Conservation (phyloP, 2,888 invertebrate species). For the Priocnemis perturbator region DNA sequence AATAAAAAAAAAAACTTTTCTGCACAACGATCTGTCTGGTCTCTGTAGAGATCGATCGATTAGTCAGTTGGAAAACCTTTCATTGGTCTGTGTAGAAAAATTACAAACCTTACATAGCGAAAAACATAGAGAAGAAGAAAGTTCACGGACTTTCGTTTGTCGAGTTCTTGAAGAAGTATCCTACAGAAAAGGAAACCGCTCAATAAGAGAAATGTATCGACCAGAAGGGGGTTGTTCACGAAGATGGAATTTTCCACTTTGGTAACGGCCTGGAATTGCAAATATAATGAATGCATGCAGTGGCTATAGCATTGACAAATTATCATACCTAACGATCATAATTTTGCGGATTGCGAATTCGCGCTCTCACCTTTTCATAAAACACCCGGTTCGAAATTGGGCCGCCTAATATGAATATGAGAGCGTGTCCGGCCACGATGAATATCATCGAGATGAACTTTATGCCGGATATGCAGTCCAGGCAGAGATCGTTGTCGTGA, state of each 20-base stretch:
- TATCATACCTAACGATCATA: neutral
- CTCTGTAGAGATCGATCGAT: neutral
- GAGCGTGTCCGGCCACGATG: constrained; percentile 82
- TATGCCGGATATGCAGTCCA: constrained; percentile 82
- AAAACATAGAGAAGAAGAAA: constrained; percentile 80
- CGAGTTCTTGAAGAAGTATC: constrained; percentile 81
- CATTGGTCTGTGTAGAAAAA: no score
- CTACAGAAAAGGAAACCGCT: constrained; percentile 84
- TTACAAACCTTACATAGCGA: constrained; percentile 81
- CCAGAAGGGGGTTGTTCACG: constrained; percentile 82
- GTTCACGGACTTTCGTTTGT: constrained; percentile 80
- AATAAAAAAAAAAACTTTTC: constrained; percentile 22
- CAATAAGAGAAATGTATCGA: constrained; percentile 84
- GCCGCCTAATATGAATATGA: constrained; percentile 82
- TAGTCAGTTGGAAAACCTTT: neutral
- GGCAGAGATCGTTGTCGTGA: constrained; percentile 78
- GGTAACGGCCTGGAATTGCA: constrained; percentile 76
- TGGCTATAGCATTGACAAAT: neutral
- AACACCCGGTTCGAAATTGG: constrained; percentile 82
- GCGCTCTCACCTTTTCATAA: constrained; percentile 77
- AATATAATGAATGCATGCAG: neutral
- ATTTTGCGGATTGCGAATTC: no score
- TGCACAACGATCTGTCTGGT: constrained; percentile 24
- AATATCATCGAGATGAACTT: constrained; percentile 83
- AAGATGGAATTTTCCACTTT: constrained; percentile 80